A percentile compares a stretch with the other conserved stretches of the same genome.
These are phyloP conservation scores for Oreochromis aureus DNA, from an alignment of 2,113 vertebrate genomes.

Conservation along the genomic window DNA sequence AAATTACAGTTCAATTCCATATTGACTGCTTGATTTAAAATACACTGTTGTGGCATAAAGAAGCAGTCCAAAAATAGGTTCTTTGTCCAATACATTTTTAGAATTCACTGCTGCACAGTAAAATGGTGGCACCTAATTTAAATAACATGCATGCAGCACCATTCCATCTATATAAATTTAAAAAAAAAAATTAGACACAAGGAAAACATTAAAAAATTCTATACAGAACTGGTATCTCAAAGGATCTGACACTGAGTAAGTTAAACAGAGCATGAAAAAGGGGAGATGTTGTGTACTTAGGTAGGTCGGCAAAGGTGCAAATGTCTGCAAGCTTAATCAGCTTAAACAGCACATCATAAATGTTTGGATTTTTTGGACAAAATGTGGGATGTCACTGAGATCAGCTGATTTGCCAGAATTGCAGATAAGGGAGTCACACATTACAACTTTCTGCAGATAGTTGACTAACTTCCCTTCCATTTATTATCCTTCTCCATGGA, in stretches of 20 bases:
- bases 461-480: not conserved
- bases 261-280: not conserved
- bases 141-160: not conserved
- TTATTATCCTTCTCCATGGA: not conserved
- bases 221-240: not conserved
- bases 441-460: not conserved
- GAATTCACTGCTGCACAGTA: not conserved
- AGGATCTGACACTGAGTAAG: not conserved
- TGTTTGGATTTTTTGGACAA: not conserved
- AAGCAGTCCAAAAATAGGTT: not conserved
- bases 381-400: not conserved
- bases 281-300: not conserved
- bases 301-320: not conserved
- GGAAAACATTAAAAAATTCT: not conserved
- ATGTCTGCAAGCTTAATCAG: not conserved
- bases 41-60: not conserved
- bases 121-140: not conserved
- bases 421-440: not conserved
- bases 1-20: not conserved
- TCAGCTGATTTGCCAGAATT: not conserved
- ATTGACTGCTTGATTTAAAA: not conserved
- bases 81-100: not conserved
- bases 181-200: not conserved
- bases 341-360: not conserved
- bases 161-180: rapidly evolving